Conservation (phyloP, 2,797 vertebrate species). For the Lithobates sylvaticus region DNA sequence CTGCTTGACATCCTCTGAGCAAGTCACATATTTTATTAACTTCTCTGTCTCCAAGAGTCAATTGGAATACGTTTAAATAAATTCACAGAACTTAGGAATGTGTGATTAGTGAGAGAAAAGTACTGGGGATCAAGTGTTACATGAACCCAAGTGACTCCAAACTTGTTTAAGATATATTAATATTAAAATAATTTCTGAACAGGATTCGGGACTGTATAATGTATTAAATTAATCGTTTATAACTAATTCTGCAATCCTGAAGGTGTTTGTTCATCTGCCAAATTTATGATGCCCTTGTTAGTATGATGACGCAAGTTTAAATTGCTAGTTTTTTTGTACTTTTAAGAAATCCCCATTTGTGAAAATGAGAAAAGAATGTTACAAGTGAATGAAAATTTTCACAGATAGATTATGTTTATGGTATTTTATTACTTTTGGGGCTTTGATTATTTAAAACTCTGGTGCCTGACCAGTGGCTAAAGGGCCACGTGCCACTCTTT, state of each 20-base stretch:
- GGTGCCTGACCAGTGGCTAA: too few relatives aligned
- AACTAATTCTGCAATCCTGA: conserved; percentile 23
- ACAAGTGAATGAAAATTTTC: background rate
- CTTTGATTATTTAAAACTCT: too few relatives aligned
- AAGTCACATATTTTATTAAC: conserved; percentile 54
- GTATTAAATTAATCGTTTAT: conserved; percentile 7
- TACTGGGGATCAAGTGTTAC: conserved; percentile 47
- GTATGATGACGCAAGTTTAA: conserved; percentile 1
- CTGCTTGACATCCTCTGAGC: conserved; percentile 38
- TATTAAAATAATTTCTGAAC: conserved; percentile 25
- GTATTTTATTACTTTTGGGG: too few relatives aligned
- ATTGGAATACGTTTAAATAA: conserved; percentile 46
- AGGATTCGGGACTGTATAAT: conserved; percentile 16
- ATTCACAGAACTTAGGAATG: conserved; percentile 18
- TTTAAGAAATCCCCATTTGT: background rate
- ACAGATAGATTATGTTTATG: too few relatives aligned
- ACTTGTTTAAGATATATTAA: conserved; percentile 30
- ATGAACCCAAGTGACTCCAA: conserved; percentile 25
- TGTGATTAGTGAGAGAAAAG: conserved; percentile 39
- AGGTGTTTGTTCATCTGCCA: conserved; percentile 41
- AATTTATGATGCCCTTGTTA: conserved; percentile 17
- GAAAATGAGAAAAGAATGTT: background rate
- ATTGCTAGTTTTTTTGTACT: background rate
- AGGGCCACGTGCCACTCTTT: too few relatives aligned
- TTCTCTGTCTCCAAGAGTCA: conserved; percentile 30